These are phyloP conservation scores for Chouioia cunea DNA, from an alignment of 2,888 invertebrate species.

Conservation along the genomic window DNA sequence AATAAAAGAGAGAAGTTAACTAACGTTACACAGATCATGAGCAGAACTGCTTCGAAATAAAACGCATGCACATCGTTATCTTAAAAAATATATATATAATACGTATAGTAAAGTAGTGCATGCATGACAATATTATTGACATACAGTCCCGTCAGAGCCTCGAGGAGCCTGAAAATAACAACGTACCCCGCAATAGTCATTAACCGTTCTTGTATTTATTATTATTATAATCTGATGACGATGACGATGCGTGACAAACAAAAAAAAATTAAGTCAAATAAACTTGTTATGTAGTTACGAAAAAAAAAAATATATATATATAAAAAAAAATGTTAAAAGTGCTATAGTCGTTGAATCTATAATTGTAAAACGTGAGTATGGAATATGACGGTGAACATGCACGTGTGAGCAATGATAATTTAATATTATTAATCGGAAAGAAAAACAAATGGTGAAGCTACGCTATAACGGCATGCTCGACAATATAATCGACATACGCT, in stretches of 20 bases:
- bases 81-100: background rate
- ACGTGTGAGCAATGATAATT: background rate
- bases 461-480: conserved; percentile 48
- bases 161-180: no score
- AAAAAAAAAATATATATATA: no score
- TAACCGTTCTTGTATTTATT: no score
- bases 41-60: conserved; percentile 25
- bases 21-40: conserved; percentile 37
- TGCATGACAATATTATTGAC: no score
- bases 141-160: no score
- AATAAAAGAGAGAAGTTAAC: conserved; percentile 5
- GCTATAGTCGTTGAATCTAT: background rate
- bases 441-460: conserved; percentile 13
- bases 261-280: no score
- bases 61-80: conserved; percentile 29
- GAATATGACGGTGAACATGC: conserved; percentile 42
- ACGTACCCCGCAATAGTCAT: no score
- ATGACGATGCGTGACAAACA: no score
- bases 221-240: no score
- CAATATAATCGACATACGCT: conserved; percentile 63
- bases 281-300: no score
- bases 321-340: background rate
- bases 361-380: no score
- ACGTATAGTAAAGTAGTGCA: no score
- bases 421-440: conserved; percentile 10